Percentiles rank a stretch among this genome's conserved stretches.
phyloP scores from a whole-genome alignment of 2,113 vertebrate species.

The Neodontobutis hainanensis region DNA sequence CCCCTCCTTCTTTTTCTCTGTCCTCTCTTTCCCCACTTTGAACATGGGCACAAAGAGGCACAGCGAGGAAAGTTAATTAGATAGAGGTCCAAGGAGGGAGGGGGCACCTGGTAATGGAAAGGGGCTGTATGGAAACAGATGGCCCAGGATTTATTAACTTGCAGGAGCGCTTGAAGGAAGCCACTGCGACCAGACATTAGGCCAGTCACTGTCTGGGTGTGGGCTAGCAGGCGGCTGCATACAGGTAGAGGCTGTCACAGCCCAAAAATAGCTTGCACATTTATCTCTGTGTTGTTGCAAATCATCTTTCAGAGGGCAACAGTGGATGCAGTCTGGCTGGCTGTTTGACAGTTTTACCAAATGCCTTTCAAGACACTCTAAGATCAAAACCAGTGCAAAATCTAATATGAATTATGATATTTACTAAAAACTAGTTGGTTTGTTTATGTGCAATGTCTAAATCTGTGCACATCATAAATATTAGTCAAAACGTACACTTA shows the following conservation, averaged over 20 bases:
- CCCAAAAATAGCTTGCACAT: constrained; percentile 74
- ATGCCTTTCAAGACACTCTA: constrained; percentile 36
- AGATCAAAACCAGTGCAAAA: constrained; percentile 8
- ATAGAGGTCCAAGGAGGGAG: constrained; percentile 66
- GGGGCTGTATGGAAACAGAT: constrained; percentile 77
- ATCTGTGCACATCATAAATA: too few relatives aligned
- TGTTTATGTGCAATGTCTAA: background rate
- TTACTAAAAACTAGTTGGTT: background rate
- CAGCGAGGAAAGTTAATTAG: constrained; percentile 79
- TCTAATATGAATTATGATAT: background rate
- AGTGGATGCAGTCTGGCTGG: constrained; percentile 57
- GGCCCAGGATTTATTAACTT: constrained; percentile 83
- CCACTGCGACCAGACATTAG: constrained; percentile 75
- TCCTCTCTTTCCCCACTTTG: constrained; percentile 51
- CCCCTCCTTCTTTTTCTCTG: constrained; percentile 35
- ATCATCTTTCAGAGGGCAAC: constrained; percentile 68
- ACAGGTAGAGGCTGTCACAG: constrained; percentile 69
- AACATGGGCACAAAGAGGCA: constrained; percentile 65
- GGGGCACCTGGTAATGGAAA: constrained; percentile 72
- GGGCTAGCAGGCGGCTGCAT: constrained; percentile 58
- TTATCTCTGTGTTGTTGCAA: constrained; percentile 71
- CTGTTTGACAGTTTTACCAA: constrained; percentile 41
- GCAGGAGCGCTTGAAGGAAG: constrained; percentile 76
- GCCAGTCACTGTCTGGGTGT: constrained; percentile 72
- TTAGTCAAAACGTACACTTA: too few relatives aligned